Percentiles rank a stretch among this genome's conserved stretches.
Conservation (phyloP, 1,140 invertebrate genomes). For the Caenorhabditis tropicalis region DNA sequence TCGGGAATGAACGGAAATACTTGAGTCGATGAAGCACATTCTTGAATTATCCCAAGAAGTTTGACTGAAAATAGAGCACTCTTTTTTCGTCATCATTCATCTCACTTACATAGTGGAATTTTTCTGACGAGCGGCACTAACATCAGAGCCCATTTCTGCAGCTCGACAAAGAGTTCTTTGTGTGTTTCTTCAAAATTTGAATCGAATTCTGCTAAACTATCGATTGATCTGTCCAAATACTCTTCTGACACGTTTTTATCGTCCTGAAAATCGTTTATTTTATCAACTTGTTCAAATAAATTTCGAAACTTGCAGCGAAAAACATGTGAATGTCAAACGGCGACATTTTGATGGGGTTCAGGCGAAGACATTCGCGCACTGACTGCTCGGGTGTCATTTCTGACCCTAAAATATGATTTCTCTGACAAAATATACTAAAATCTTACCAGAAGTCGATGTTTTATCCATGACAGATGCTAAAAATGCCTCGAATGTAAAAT, state of each 20-base stretch:
- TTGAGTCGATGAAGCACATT: not conserved
- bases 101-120: not conserved
- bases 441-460: not conserved
- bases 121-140: not conserved
- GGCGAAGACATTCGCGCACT: not conserved
- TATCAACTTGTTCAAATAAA: not conserved
- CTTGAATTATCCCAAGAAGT: not conserved
- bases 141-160: not conserved
- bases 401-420: not conserved
- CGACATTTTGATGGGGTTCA: not conserved
- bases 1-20: not conserved
- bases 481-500: not conserved
- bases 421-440: not conserved
- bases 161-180: not conserved
- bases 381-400: not conserved
- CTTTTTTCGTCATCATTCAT: not conserved
- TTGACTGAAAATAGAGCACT: not conserved
- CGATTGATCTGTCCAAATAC: not conserved
- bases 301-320: not conserved
- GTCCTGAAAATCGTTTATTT: not conserved
- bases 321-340: not conserved
- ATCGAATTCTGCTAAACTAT: not conserved
- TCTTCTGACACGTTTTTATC: not conserved
- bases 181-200: not conserved
- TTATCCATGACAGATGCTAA: not conserved